These are phyloP conservation scores for Parambassis ranga DNA, from an alignment of 2,797 vertebrate genomes.

Conservation along the genomic window DNA sequence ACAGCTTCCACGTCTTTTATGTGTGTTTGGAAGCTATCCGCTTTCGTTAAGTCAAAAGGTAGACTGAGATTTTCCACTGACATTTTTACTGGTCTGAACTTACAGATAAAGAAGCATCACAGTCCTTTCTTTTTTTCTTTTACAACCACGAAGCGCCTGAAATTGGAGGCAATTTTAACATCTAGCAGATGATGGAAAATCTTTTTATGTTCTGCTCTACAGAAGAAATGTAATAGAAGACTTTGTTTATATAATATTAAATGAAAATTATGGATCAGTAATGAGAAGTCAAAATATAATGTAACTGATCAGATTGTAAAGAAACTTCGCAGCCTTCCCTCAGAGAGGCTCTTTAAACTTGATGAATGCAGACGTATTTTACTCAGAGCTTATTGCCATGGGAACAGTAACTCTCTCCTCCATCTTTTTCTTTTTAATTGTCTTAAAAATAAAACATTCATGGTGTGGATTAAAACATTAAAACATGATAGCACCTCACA, in stretches of 20 bases:
- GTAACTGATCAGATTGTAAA: no score
- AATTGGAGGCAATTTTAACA: background rate
- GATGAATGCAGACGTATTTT: slow-evolving; percentile 53
- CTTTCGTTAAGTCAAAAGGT: slow-evolving; percentile 15
- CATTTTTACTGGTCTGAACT: background rate
- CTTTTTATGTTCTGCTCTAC: no score
- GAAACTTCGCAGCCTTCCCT: background rate
- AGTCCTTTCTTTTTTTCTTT: slow-evolving; percentile 2
- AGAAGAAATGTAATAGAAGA: no score
- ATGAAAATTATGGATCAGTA: no score
- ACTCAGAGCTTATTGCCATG: slow-evolving; percentile 48
- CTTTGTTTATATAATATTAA: no score
- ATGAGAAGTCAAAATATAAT: no score
- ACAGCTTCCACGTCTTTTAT: slow-evolving; percentile 19
- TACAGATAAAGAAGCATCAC: slow-evolving; percentile 10
- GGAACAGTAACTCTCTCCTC: slow-evolving; percentile 46
- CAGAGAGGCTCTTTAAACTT: slow-evolving; percentile 27
- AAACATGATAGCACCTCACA: background rate
- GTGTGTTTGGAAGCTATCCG: background rate
- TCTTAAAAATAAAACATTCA: no score
- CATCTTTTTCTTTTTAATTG: no score
- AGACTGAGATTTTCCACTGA: slow-evolving; percentile 1
- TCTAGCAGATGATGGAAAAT: no score
- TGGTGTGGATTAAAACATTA: no score
- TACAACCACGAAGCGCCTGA: background rate